A percentile compares a stretch with the other conserved stretches of the same genome.
phyloP scores from a whole-genome alignment of 2,797 vertebrate genomes.

The Microhierax caerulescens region DNA sequence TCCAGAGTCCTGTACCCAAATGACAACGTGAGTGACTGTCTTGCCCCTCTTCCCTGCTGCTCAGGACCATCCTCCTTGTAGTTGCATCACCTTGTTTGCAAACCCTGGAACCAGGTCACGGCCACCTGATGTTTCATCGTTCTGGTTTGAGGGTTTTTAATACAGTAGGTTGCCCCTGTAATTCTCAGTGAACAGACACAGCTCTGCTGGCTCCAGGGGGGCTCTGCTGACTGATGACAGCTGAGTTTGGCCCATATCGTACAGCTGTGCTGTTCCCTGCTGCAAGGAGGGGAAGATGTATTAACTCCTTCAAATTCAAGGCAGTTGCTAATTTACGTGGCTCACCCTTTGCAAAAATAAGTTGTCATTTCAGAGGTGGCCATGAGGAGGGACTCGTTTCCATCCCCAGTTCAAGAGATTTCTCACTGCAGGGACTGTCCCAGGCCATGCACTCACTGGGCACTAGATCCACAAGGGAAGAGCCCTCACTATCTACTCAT shows the following conservation, averaged over 20 bases:
- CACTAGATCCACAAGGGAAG: neutral
- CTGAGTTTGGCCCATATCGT: neutral
- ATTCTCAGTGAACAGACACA: neutral
- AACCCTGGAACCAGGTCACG: neutral
- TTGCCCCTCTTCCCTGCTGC: neutral
- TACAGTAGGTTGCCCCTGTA: neutral
- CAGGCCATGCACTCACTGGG: neutral
- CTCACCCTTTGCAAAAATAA: neutral
- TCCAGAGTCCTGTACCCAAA: constrained; percentile 88
- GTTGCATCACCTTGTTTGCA: neutral
- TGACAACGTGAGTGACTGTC: constrained; percentile 81
- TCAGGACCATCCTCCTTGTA: neutral
- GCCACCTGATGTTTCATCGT: neutral
- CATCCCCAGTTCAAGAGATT: neutral
- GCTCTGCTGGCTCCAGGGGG: neutral
- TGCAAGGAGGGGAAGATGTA: neutral
- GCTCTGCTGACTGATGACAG: neutral
- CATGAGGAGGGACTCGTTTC: neutral
- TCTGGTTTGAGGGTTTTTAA: neutral
- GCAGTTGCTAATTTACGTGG: neutral
- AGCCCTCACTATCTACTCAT: neutral
- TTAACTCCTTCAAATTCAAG: neutral
- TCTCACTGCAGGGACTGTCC: neutral
- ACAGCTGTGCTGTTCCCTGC: neutral
- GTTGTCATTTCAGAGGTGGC: neutral